phyloP scores from a whole-genome alignment of 2,888 invertebrate species.

The Tridacna gigas region DNA sequence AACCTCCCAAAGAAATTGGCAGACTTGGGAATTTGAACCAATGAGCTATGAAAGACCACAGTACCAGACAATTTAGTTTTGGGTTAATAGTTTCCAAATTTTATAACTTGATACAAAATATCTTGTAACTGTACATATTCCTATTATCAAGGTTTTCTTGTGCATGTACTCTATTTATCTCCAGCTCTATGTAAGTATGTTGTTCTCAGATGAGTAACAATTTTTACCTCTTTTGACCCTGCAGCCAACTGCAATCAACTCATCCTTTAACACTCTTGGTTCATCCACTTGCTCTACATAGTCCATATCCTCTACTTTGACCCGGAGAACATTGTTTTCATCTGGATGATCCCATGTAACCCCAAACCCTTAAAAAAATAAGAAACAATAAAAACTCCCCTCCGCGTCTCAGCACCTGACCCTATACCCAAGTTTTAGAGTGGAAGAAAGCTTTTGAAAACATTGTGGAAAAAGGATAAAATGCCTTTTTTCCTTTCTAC shows the following conservation, averaged over 20 bases:
- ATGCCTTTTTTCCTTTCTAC: too few species aligned
- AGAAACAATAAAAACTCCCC: neutral
- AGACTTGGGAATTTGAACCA: too few species aligned
- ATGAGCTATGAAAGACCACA: too few species aligned
- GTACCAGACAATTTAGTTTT: too few species aligned
- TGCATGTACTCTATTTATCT: neutral
- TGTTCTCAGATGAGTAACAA: neutral
- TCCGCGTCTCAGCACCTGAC: too few species aligned
- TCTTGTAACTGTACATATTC: neutral
- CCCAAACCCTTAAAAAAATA: slow-evolving; percentile 29
- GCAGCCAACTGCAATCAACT: slow-evolving; percentile 53
- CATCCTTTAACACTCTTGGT: slow-evolving; percentile 38
- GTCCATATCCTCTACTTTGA: slow-evolving; percentile 13
- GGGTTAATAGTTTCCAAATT: too few species aligned
- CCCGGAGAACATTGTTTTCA: slow-evolving; percentile 1
- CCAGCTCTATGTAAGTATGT: too few species aligned
- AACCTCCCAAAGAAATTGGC: too few species aligned
- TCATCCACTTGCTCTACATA: slow-evolving; percentile 10
- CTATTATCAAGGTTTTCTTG: neutral
- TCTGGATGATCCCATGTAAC: slow-evolving; percentile 49
- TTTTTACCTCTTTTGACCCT: slow-evolving; percentile 48
- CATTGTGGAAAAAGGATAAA: neutral
- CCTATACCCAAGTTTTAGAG: too few species aligned
- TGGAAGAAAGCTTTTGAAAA: neutral
- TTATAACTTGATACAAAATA: too few species aligned